Base-by-base conservation (phyloP, 1,140 invertebrate genomes). In the Oncopodura yosiiana region DNA sequence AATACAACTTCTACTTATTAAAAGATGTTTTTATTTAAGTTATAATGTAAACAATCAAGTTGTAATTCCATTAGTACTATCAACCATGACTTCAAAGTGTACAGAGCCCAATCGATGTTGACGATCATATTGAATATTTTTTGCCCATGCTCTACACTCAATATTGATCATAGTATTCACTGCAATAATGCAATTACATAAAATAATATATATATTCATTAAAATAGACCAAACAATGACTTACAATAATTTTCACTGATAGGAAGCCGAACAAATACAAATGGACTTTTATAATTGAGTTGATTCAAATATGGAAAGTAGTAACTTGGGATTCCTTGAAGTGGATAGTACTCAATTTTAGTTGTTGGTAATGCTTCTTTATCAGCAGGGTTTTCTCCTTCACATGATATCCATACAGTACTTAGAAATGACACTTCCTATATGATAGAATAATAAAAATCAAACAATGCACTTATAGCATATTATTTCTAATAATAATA, bases 101-200 rank as follows among this genome's bases (percentile, higher is more conserved):
- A 94, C 90, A 59, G 86, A 88, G 64, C 92, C 92, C 70, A 88
- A 81, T 69, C 85, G 79, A 65, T 93, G 86, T 67, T 80, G 78
- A 66, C 86, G 79, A 73, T 92, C 86, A 70, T 92, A 87, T 43
- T 77, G 66, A 65, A 96, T 94, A 75, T 95, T 95, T 69, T 82
- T 81, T 62, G 91, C 90, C 88, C 89, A 95, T 61, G 90, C 90
- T 76, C 90, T 92, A 77, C 92, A 94, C 73, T 94, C 90, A 72
- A 94, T 87, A 75, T 94, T 92, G 72, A 95, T 90, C 59, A 94
- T 76, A 24, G 92, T 84, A 43, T 87, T 86, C 67, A 80, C 85
- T 85, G 71, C 3, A 74, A 49, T 76, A 65, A 59, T 9, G 37
- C 26, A 19, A n/a, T n/a, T n/a, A n/a, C n/a, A n/a, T n/a, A n/a